These are phyloP conservation scores for Xanthia icteritia DNA, from an alignment of 2,888 invertebrate species.

Conservation along the genomic window DNA sequence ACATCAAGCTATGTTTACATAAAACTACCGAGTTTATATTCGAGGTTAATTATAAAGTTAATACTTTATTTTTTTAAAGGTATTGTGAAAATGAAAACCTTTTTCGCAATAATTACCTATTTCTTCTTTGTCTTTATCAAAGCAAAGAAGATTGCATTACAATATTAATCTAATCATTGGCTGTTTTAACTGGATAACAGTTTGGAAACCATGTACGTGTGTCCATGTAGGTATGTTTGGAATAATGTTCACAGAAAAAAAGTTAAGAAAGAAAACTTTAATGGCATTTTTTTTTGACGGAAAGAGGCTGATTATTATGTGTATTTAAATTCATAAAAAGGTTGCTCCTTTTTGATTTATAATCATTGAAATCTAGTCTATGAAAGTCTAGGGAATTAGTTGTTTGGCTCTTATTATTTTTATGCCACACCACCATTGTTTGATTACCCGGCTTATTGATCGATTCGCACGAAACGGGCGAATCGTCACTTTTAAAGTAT, in stretches of 20 bases:
- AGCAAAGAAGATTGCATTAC: neutral
- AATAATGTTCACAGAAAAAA: neutral
- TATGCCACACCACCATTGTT: no score
- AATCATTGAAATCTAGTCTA: neutral
- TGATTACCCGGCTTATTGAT: no score
- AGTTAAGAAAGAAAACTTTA: slow-evolving; percentile 1
- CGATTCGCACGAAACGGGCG: no score
- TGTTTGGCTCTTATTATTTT: neutral
- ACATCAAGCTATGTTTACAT: slow-evolving; percentile 6
- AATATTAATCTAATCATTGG: neutral
- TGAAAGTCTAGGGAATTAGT: no score
- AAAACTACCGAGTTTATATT: slow-evolving; percentile 11
- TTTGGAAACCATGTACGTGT: neutral
- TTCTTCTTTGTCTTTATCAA: neutral
- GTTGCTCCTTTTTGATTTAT: neutral
- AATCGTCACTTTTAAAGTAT: no score
- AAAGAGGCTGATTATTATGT: no score
- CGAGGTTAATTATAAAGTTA: no score
- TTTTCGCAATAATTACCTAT: no score
- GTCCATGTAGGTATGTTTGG: no score
- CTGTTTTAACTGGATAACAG: neutral
- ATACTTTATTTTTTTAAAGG: no score
- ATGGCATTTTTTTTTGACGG: neutral
- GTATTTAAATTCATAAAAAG: slow-evolving; percentile 3
- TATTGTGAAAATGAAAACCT: neutral